Conservation (phyloP, 2,797 vertebrate species). For the Sebastes steindachneri region DNA sequence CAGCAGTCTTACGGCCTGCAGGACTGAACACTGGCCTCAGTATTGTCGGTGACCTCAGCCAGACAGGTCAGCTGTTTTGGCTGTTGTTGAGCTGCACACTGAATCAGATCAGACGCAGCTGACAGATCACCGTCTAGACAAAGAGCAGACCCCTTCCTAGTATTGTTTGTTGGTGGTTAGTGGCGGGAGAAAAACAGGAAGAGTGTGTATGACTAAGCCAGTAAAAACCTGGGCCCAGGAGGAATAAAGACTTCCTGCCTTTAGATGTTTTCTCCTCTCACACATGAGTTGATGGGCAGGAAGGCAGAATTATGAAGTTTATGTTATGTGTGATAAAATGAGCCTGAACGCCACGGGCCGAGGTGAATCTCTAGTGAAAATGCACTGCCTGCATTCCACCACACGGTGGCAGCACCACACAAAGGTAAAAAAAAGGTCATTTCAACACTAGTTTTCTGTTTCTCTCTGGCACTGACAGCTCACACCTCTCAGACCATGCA, state of each 20-base stretch:
- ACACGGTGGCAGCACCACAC: conserved; percentile 58
- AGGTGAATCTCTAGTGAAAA: background rate
- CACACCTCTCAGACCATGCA: background rate
- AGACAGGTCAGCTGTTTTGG: conserved; percentile 39
- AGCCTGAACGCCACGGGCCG: background rate
- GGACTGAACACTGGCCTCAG: background rate
- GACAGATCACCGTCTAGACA: conserved; percentile 80
- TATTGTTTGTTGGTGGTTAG: conserved; percentile 82
- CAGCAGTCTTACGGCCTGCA: too few relatives aligned
- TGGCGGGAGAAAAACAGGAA: conserved; percentile 83
- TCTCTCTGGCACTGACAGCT: background rate
- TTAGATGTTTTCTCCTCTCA: conserved; percentile 45
- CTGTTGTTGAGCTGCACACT: conserved; percentile 27
- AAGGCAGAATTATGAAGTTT: background rate
- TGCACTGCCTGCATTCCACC: conserved; percentile 34
- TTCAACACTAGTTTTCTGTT: background rate
- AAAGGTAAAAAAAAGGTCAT: background rate
- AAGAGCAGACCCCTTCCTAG: conserved; percentile 76
- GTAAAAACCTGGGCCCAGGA: conserved; percentile 36
- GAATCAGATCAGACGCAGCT: conserved; percentile 54
- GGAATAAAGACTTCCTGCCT: conserved; percentile 64
- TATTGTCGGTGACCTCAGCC: conserved; percentile 25
- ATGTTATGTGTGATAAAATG: conserved; percentile 12
- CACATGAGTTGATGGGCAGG: conserved; percentile 20
- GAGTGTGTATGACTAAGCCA: conserved; percentile 56